Percentiles rank a stretch among this genome's conserved stretches.
Evolutionary conservation across 2,888 invertebrate species (phyloP).

Genomic region (Lycophotia porphyrea): DNA sequence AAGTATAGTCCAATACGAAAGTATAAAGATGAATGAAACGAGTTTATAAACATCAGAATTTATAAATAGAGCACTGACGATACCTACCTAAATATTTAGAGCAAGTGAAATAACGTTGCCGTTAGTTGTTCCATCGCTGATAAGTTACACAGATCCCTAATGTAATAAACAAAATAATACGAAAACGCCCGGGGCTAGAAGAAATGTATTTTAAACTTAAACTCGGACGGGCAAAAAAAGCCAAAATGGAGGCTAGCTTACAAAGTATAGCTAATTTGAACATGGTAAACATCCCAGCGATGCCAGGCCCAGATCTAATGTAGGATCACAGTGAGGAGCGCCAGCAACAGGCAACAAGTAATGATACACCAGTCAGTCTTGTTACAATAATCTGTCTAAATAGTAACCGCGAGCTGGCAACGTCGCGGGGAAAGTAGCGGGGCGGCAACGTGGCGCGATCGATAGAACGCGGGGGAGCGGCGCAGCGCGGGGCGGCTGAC

Average conservation of each 20-base stretch:
- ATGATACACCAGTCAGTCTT: constrained; percentile 70
- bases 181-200: constrained; percentile 15
- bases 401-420: constrained; percentile 81
- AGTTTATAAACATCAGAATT: constrained; percentile 61
- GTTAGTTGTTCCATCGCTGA: constrained; percentile 32
- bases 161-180: constrained; percentile 22
- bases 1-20: constrained; percentile 33
- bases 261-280: constrained; percentile 32
- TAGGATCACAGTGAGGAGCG: constrained; percentile 48
- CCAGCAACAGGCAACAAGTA: constrained; percentile 77
- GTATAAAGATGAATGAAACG: constrained; percentile 62
- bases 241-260: constrained; percentile 25
- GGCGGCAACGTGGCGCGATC: constrained; percentile 80
- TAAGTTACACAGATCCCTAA: constrained; percentile 31
- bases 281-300: constrained; percentile 36
- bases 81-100: constrained; percentile 59
- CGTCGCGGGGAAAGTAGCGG: constrained; percentile 81
- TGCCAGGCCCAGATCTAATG: constrained; percentile 30
- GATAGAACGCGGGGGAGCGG: constrained; percentile 71
- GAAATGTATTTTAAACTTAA: constrained; percentile 27
- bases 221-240: constrained; percentile 24
- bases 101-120: constrained; percentile 43
- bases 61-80: constrained; percentile 59
- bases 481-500: constrained; percentile 72
- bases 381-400: constrained; percentile 76